Conservation (phyloP, 2,888 invertebrate genomes). For the Diachrysia chrysitis region DNA sequence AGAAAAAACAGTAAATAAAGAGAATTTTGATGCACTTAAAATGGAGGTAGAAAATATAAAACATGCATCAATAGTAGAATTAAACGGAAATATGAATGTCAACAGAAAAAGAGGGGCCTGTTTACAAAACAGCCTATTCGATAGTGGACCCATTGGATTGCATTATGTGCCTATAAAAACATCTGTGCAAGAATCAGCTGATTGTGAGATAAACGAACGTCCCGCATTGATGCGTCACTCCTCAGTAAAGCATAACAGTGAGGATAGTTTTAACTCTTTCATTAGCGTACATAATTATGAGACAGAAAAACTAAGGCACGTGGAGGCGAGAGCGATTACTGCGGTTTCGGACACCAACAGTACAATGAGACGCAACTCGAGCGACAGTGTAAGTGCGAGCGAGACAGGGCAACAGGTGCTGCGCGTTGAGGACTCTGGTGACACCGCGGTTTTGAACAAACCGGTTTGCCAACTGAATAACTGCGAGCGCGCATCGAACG, state of each 20-base stretch:
- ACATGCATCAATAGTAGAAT: conserved; percentile 1
- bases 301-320: background rate
- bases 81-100: background rate
- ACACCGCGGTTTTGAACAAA: background rate
- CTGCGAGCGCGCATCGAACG: too few relatives aligned
- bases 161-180: conserved; percentile 6
- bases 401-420: background rate
- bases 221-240: background rate
- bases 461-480: background rate
- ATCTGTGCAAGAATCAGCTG: background rate
- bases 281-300: background rate
- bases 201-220: background rate
- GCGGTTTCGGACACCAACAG: background rate
- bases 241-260: background rate
- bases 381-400: background rate
- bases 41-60: conserved; percentile 7
- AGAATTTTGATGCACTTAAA: conserved; percentile 4
- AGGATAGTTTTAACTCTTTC: background rate
- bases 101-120: conserved; percentile 14
- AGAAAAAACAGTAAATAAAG: background rate
- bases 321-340: conserved; percentile 1
- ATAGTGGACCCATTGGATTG: conserved; percentile 10
- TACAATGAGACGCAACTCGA: background rate
- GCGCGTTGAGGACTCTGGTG: background rate
- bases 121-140: conserved; percentile 11